Percentiles rank a stretch among this genome's conserved stretches.
These are phyloP conservation scores for Steinernema carpocapsae DNA, from an alignment of 2,888 invertebrate species.

Conservation along the genomic window DNA sequence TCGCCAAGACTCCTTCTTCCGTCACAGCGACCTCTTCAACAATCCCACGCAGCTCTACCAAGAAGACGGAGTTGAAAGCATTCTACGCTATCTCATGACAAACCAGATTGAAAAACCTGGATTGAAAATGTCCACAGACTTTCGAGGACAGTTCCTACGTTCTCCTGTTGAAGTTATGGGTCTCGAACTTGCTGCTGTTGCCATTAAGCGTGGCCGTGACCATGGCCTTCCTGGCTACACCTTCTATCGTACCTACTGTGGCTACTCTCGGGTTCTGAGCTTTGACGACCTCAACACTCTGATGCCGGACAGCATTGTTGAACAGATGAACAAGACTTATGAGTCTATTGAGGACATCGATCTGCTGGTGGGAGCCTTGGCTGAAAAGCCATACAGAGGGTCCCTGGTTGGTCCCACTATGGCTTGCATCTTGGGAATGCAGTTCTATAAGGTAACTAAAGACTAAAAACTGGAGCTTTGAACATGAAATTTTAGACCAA, in stretches of 20 bases:
- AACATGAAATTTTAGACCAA: constrained; percentile 48
- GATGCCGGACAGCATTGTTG: background rate
- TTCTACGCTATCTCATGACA: constrained; percentile 55
- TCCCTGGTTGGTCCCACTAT: constrained; percentile 67
- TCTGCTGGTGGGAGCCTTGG: constrained; percentile 64
- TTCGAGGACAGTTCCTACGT: constrained; percentile 48
- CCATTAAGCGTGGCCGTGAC: constrained; percentile 67
- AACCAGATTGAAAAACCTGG: constrained; percentile 47
- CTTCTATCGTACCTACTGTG: constrained; percentile 29
- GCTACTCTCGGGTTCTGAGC: constrained; percentile 43
- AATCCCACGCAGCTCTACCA: constrained; percentile 65
- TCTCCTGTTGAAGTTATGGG: constrained; percentile 52
- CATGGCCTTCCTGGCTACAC: constrained; percentile 66
- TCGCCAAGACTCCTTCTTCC: background rate
- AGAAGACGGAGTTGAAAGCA: constrained; percentile 58
- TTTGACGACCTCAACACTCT: constrained; percentile 46
- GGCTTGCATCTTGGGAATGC: constrained; percentile 66
- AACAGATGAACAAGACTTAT: constrained; percentile 39
- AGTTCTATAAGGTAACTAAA: constrained; percentile 63
- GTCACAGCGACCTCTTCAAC: constrained; percentile 61
- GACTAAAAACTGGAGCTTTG: constrained; percentile 19
- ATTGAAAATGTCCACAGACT: constrained; percentile 48
- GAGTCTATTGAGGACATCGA: constrained; percentile 67
- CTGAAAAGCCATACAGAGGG: constrained; percentile 65
- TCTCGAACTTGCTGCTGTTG: constrained; percentile 64